Evolutionary conservation across 1,140 invertebrate genomes (phyloP).

Genomic region (Telenomus remus): DNA sequence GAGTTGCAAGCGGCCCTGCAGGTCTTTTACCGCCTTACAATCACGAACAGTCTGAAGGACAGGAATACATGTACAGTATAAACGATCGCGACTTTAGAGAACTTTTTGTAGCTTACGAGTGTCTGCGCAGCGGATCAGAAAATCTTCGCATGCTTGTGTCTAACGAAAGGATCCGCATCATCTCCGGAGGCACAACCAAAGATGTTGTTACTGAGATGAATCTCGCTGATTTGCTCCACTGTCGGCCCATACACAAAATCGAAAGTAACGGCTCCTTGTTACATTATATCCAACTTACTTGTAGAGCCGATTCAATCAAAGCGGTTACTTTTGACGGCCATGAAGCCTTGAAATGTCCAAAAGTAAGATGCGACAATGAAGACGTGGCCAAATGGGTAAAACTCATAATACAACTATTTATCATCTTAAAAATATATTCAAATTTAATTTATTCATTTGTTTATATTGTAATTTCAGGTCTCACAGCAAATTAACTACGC

Average conservation of each 20-base stretch:
- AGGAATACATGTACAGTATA: slow-evolving; percentile 88
- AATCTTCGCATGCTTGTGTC: slow-evolving; percentile 85
- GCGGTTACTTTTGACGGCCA: slow-evolving; percentile 70
- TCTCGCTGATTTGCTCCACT: slow-evolving; percentile 78
- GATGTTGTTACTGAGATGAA: slow-evolving; percentile 72
- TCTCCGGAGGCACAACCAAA: slow-evolving; percentile 69
- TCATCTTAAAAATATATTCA: no score
- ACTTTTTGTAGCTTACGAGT: slow-evolving; percentile 89
- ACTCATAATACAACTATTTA: no score
- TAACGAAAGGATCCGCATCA: slow-evolving; percentile 71
- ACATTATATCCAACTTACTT: slow-evolving; percentile 87
- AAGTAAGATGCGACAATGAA: slow-evolving; percentile 88
- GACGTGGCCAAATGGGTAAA: slow-evolving; percentile 86
- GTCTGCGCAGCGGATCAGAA: slow-evolving; percentile 83
- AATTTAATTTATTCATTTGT: no score
- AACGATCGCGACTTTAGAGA: slow-evolving; percentile 87
- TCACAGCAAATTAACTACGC: slow-evolving; percentile 89
- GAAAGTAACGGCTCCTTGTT: slow-evolving; percentile 74
- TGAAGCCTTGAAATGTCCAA: slow-evolving; percentile 81
- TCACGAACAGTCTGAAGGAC: slow-evolving; percentile 85
- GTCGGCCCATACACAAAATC: slow-evolving; percentile 76
- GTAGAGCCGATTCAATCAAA: slow-evolving; percentile 76
- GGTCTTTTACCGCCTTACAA: slow-evolving; percentile 89
- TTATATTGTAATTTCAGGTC: slow-evolving; percentile 73
- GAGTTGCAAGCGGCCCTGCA: slow-evolving; percentile 87